These are phyloP conservation scores for Tachina fera DNA, from an alignment of 2,888 invertebrate genomes.

Conservation along the genomic window DNA sequence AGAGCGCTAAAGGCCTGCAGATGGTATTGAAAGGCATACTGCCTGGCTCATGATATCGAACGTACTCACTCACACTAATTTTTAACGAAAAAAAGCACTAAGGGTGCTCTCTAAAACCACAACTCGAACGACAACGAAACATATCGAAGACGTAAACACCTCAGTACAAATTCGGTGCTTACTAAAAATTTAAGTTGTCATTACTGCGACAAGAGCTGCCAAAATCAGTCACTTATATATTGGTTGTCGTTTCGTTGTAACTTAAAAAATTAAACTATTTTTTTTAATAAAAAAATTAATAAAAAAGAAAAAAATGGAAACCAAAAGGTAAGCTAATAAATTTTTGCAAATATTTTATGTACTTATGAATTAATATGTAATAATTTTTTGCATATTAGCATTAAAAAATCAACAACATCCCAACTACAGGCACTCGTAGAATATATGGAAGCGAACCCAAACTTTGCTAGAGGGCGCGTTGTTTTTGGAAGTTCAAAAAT, in stretches of 20 bases:
- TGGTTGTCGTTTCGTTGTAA: too few relatives aligned
- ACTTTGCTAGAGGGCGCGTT: constrained; percentile 1
- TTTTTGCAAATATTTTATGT: too few relatives aligned
- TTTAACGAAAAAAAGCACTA: not conserved
- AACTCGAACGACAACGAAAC: constrained; percentile 8
- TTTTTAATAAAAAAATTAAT: too few relatives aligned
- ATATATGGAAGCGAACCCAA: not conserved
- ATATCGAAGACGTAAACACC: not conserved
- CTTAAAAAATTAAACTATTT: too few relatives aligned
- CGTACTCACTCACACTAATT: not conserved
- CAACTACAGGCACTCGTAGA: not conserved
- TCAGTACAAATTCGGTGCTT: constrained; percentile 2
- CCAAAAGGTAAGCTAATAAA: too few relatives aligned
- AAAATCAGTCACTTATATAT: constrained; percentile 1
- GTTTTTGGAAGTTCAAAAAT: not conserved
- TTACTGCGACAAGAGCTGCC: not conserved
- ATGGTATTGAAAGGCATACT: too few relatives aligned
- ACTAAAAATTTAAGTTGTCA: not conserved
- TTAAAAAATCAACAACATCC: too few relatives aligned
- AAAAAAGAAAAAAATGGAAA: too few relatives aligned
- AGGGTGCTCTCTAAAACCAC: not conserved
- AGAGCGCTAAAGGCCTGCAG: too few relatives aligned
- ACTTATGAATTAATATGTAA: too few relatives aligned
- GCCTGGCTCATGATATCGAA: not conserved
- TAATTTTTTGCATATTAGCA: too few relatives aligned